Conservation (phyloP, 2,113 vertebrate species). For the Solea solea region DNA sequence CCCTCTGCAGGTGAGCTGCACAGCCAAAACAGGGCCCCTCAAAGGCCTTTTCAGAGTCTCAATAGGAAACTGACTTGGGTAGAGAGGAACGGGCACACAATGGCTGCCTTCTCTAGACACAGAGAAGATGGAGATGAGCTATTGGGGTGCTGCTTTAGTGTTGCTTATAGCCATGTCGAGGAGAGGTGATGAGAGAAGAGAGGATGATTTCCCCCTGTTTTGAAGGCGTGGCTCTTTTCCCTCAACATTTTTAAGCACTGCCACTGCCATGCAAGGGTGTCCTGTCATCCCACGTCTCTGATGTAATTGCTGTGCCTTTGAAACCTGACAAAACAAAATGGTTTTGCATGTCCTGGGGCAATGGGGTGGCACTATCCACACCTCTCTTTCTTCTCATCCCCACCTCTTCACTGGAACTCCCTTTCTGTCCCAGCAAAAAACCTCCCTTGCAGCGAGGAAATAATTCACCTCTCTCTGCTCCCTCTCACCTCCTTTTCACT, state of each 20-base stretch:
- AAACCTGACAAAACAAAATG: constrained; percentile 77
- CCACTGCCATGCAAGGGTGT: constrained; percentile 67
- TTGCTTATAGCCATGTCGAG: constrained; percentile 73
- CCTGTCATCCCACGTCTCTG: constrained; percentile 75
- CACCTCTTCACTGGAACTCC: constrained; percentile 35
- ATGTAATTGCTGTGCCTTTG: constrained; percentile 79
- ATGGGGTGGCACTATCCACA: constrained; percentile 63
- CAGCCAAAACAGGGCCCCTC: constrained; percentile 85
- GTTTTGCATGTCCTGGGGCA: constrained; percentile 71
- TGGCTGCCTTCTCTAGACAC: constrained; percentile 82
- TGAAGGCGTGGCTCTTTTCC: constrained; percentile 76
- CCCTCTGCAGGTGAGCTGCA: constrained; percentile 88
- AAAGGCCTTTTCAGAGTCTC: constrained; percentile 87
- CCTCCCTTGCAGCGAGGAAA: no score
- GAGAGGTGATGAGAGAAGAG: constrained; percentile 69
- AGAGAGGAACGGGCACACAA: constrained; percentile 83
- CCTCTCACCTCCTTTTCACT: constrained; percentile 75
- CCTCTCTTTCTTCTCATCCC: constrained; percentile 53
- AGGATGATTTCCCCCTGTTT: constrained; percentile 63
- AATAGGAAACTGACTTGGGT: constrained; percentile 85
- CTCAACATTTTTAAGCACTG: constrained; percentile 46
- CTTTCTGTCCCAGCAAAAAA: constrained; percentile 39
- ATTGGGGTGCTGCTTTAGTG: constrained; percentile 74
- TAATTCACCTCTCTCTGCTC: constrained; percentile 73
- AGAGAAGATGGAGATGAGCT: constrained; percentile 84